Evolutionary conservation across 2,888 invertebrate genomes (phyloP).

Genomic region (Drosophila basisetae): DNA sequence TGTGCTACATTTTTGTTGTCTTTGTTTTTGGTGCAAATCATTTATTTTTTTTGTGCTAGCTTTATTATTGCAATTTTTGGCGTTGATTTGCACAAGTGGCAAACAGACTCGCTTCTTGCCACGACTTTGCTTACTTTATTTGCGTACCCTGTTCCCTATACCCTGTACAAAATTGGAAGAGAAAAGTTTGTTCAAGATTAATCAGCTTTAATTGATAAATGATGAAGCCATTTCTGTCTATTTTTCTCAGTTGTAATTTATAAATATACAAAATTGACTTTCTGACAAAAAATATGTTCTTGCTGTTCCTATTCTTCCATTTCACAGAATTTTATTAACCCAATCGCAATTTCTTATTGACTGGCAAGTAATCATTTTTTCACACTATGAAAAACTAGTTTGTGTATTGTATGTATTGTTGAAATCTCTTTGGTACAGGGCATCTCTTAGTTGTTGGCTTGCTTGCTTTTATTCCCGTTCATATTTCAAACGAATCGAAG

Average conservation of each 20-base stretch:
- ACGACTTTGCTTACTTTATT: conserved; percentile 27
- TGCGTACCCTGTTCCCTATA: neutral
- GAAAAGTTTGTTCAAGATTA: neutral
- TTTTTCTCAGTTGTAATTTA: neutral
- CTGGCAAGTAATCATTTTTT: neutral
- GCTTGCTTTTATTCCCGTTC: conserved; percentile 26
- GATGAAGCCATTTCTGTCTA: neutral
- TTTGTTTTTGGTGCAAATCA: conserved; percentile 49
- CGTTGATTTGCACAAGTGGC: conserved; percentile 58
- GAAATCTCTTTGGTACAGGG: neutral
- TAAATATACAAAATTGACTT: neutral
- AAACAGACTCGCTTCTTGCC: conserved; percentile 38
- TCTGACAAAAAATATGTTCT: neutral
- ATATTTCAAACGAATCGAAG: conserved; percentile 55
- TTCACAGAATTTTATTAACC: neutral
- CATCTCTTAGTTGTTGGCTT: neutral
- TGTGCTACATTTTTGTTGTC: conserved; percentile 58
- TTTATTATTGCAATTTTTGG: conserved; percentile 70
- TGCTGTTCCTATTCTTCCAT: neutral
- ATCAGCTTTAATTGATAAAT: neutral
- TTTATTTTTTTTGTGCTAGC: conserved; percentile 49
- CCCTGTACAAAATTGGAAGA: neutral
- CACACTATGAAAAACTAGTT: neutral
- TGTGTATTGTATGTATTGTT: neutral
- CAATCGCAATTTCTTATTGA: neutral